These are phyloP conservation scores for Eumeta japonica DNA, from an alignment of 1,140 invertebrate species.

Conservation along the genomic window DNA sequence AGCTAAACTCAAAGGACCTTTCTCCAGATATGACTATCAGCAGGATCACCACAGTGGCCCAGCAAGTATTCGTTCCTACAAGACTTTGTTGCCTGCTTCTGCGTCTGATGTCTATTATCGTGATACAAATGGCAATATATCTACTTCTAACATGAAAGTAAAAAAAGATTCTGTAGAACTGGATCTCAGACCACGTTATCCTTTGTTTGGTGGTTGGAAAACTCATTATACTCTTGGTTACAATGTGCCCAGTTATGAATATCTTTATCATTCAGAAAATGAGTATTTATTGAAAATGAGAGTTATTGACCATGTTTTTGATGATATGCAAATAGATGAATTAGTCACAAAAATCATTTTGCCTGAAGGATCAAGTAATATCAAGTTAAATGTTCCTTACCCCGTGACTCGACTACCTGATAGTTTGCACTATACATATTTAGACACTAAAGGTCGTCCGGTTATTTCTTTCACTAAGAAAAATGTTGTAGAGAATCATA, in stretches of 20 bases:
- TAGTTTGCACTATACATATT: constrained; percentile 85
- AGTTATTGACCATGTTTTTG: constrained; percentile 92
- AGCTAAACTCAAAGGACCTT: constrained; percentile 90
- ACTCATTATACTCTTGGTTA: constrained; percentile 97
- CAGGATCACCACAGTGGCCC: constrained; percentile 81
- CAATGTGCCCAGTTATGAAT: constrained; percentile 96
- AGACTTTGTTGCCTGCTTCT: constrained; percentile 85
- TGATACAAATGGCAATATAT: constrained; percentile 99
- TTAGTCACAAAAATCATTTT: constrained; percentile 88
- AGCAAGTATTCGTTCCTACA: constrained; percentile 88
- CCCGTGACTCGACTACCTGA: constrained; percentile 72
- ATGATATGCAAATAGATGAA: constrained; percentile 94
- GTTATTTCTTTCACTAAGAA: constrained; percentile 83
- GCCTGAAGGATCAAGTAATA: constrained; percentile 86
- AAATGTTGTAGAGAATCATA: constrained; percentile 95
- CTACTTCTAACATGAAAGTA: constrained; percentile 88
- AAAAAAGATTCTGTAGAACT: constrained; percentile 91
- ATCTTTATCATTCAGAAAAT: constrained; percentile 81
- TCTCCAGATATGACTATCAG: constrained; percentile 94
- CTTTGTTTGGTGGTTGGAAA: constrained; percentile 98
- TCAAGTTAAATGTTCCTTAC: constrained; percentile 84
- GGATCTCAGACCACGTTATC: constrained; percentile 92
- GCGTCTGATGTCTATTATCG: constrained; percentile 89
- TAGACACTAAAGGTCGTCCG: constrained; percentile 91
- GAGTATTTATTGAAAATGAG: constrained; percentile 88